phyloP scores from a whole-genome alignment of 1,140 invertebrate species.

The Tribolium madens region DNA sequence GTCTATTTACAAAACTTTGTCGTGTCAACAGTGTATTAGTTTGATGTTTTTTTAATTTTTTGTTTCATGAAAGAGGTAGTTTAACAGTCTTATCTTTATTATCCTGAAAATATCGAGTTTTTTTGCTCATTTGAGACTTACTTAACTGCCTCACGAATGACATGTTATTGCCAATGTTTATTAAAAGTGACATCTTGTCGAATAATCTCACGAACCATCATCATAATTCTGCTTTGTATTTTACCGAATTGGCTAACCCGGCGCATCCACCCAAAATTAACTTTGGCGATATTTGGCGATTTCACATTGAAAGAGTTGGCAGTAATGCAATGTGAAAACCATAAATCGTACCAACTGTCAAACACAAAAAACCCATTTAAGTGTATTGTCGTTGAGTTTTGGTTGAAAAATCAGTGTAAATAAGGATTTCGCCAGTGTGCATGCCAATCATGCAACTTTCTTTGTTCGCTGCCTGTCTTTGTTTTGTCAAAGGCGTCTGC shows the following conservation, averaged over 20 bases:
- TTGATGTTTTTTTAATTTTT: neutral
- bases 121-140: neutral
- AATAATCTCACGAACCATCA: neutral
- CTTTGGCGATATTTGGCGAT: no score
- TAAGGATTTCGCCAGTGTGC: neutral
- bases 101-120: neutral
- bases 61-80: neutral
- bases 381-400: neutral
- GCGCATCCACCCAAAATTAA: neutral
- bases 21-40: neutral
- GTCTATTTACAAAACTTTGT: neutral
- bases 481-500: neutral
- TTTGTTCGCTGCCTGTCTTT: constrained; percentile 3
- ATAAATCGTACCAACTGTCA: neutral
- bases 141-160: neutral
- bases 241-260: neutral
- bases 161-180: neutral
- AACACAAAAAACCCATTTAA: neutral
- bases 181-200: neutral
- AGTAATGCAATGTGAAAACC: no score
- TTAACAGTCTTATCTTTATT: neutral
- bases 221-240: neutral
- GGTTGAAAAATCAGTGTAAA: neutral
- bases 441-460: neutral
- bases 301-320: no score